Evolutionary conservation across 2,888 invertebrate species (phyloP), one percentile per base, ranked within the genome.

Genomic region (Antheraea assamensis): DNA sequence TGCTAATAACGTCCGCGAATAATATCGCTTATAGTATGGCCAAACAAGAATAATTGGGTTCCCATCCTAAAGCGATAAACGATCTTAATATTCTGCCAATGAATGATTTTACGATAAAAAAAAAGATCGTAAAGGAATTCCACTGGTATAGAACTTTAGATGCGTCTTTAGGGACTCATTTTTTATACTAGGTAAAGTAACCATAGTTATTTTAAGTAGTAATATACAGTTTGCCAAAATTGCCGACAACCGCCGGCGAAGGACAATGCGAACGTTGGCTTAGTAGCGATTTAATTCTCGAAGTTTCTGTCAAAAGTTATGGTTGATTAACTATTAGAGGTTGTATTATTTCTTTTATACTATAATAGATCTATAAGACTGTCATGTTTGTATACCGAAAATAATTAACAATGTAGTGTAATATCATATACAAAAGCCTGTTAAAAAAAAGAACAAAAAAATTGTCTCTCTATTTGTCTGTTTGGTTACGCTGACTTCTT

Each of bases 21-120:
- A 15, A 35, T 35, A 35, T 35, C 74, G 68, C 75, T 31, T 0
- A n/a, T 74, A 55, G n/a, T 10, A 27, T 73, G 71, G 73, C 73
- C 71, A 55, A 66, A 74, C 72, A 30, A 68, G 47, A 52, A 71
- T 64, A 74, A 73, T 58, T 55, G 68, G 42, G 42, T 70, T 61
- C 49, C 68, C 31, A 71, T 47, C 35, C 68, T 42, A 49, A 66
- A 49, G 47, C 75, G 75, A 75, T 76, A 76, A 76, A 75, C 71
- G 68, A 61, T 70, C 74, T 77, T 77, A 77, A 76, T 78, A 80
- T 77, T 79, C 77, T 71, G 72, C 61, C 73, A 71, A 61, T 72
- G 78, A 71, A 61, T 72, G 78, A 79, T 77, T 79, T 76, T 72
- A 75, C 78, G 78, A 80, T 77, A 79, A 78, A 76, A 79, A 78